Evolutionary conservation across 2,113 vertebrate genomes (phyloP), one percentile per base, ranked within the genome.

Genomic region (Circaetus gallicus): DNA sequence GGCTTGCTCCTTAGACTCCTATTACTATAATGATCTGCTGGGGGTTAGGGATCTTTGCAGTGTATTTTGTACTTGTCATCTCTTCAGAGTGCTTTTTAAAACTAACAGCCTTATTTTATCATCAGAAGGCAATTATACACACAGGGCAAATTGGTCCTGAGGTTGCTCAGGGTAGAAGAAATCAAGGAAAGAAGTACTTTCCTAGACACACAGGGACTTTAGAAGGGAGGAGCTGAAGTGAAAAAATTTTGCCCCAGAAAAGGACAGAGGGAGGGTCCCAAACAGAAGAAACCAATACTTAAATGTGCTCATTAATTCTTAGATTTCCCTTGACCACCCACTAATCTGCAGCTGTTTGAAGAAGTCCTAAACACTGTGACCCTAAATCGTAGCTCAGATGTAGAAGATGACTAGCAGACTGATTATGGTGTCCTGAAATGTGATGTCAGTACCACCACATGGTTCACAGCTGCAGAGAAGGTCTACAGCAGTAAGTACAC

Each of bases 401-500:
- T 97, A 78, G 90, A 97, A 53, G 97, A 97, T 1, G 82, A 86
- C 5, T 38, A 96, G 1, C 88, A 97, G 20, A 94, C 73, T 12
- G 97, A 97, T 72, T 98, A 96, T 6, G 58, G 97, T 96, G 97
- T 98, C 96, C 73, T 98, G 79, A 98, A 98, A 62, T 80, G 92
- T 55, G 98, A 98, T 62, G 89, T 97, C 76, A 98, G 97, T 77
- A 97, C 96, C 1, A 32, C 97, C 59, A 92, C 69, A 38, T 97
- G 98, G 96, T 98, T 98, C 97, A 97, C 94, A 1, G 92, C 95
- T 2, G 70, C 97, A 5, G 93, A 98, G 59, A 47, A 72, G 3
- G 95, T 98, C 80, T 97, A 95, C 95, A 98, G 96, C 94, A 97
- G 85, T 96, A 98, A 97, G 96, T 98, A 70, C 80, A 95, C 89